Conservation (phyloP, 1,140 invertebrate genomes). For the Zaprionus gabonicus region DNA sequence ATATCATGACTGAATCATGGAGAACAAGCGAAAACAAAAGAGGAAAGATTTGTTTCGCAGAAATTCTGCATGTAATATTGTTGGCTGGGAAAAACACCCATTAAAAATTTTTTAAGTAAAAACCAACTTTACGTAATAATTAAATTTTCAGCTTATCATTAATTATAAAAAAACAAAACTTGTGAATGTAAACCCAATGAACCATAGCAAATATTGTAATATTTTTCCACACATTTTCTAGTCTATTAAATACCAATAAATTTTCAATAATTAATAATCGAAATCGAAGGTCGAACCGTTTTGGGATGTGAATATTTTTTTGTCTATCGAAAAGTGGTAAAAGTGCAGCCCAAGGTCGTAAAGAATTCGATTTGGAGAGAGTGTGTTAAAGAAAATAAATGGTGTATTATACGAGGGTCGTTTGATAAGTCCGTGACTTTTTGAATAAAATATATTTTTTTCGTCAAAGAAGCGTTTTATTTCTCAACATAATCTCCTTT, state of each 20-base stretch:
- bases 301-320: neutral
- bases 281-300: neutral
- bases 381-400: neutral
- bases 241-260: conserved; percentile 25
- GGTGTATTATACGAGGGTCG: no score
- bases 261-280: neutral
- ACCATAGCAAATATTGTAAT: conserved; percentile 31
- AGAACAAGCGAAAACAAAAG: neutral
- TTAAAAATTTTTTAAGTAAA: conserved; percentile 10
- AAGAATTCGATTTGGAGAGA: neutral
- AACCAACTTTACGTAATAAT: conserved; percentile 26
- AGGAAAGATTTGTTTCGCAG: neutral
- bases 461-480: no score
- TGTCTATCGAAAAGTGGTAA: neutral
- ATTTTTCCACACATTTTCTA: conserved; percentile 26
- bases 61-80: conserved; percentile 3
- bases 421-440: no score
- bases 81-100: neutral
- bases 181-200: conserved; percentile 25
- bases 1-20: conserved; percentile 37
- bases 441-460: no score
- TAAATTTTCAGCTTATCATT: conserved; percentile 27
- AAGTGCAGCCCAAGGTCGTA: neutral
- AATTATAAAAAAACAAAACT: conserved; percentile 30
- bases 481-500: no score